These are phyloP conservation scores for Hyposoter dolosus DNA, from an alignment of 2,888 invertebrate genomes.

Conservation along the genomic window DNA sequence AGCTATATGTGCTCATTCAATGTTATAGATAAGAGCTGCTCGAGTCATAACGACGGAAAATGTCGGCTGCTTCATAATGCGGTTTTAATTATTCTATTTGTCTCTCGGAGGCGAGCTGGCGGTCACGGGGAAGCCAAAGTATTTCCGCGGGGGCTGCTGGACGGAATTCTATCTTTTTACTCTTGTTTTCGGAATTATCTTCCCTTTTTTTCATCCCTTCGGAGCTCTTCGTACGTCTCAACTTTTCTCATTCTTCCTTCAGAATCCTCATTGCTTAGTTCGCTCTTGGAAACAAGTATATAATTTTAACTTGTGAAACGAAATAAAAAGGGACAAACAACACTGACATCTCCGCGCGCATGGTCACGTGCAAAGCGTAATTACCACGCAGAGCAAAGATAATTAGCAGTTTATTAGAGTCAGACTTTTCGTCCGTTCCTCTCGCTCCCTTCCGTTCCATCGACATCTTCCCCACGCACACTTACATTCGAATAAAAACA, in stretches of 20 bases:
- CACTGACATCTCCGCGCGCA: conserved; percentile 67
- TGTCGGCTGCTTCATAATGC: conserved; percentile 75
- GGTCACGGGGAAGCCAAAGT: conserved; percentile 44
- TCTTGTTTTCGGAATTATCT: background rate
- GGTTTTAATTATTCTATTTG: conserved; percentile 83
- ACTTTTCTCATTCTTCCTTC: background rate
- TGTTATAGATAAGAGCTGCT: conserved; percentile 37
- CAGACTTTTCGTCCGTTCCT: conserved; percentile 66
- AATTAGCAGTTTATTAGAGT: conserved; percentile 79
- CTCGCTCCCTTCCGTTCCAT: conserved; percentile 40
- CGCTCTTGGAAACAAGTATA: conserved; percentile 61
- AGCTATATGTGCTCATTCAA: conserved; percentile 37
- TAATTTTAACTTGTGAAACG: conserved; percentile 73
- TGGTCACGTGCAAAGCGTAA: conserved; percentile 75
- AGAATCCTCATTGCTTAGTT: conserved; percentile 32
- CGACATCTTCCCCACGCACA: background rate
- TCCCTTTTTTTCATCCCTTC: background rate
- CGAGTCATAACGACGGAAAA: conserved; percentile 66
- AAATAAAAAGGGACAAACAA: conserved; percentile 46
- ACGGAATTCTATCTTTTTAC: conserved; percentile 33
- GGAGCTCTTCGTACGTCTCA: background rate
- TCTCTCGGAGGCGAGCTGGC: conserved; percentile 64
- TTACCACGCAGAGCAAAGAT: conserved; percentile 74
- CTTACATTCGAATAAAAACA: conserved; percentile 20
- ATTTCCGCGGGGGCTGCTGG: conserved; percentile 51